Evolutionary conservation across 1,140 invertebrate species (phyloP), one percentile per base, ranked within the genome.

Genomic region (Drosophila repleta): DNA sequence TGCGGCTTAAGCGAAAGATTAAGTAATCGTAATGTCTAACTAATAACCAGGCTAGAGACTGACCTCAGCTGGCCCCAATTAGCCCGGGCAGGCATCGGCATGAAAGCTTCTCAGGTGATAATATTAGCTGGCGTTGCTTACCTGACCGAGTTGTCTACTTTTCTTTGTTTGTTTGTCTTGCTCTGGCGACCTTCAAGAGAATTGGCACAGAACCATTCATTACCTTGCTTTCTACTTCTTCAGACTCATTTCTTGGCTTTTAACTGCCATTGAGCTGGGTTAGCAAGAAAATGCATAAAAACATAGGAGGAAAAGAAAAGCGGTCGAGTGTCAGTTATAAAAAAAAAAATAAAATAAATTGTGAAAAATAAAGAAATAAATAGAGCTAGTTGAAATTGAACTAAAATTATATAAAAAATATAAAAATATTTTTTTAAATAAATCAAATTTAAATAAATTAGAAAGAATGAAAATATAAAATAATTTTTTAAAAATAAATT

Each of bases 251-350:
- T 21, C 6, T 8, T 55, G 29, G 17, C 7, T 20, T 32, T 49
- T 37, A 39, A 51, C 48, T 55, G 13, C 17, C 17, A n/a, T 66
- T 55, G n/a, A n/a, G 62, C 68, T 53, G 43, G 46, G 58, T 21
- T 8, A 49, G 68, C 61, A 26, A 21, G 24, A 64, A 64, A 49
- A 51, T 5, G 13, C 17, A 17, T n/a, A n/a, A 48, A 37, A 24
- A 15, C 26, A 17, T 15, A 37, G n/a, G n/a, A 46, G 11, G 6
- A 37, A 15, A 52, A 69, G 18, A 48, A 37, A 68, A 62, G 29
- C 26, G 37, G 37, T 46, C 60, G 13, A 21, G 45, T 35, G 6
- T 35, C 29, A 51, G 24, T 62, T 61, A 49, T 18, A n/a, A 45
- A 49, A 20, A 58, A 26, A n/a, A 49, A 41, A 32, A 24, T 8